Conservation (phyloP, 2,797 vertebrate genomes). For the Hyperoplus immaculatus region DNA sequence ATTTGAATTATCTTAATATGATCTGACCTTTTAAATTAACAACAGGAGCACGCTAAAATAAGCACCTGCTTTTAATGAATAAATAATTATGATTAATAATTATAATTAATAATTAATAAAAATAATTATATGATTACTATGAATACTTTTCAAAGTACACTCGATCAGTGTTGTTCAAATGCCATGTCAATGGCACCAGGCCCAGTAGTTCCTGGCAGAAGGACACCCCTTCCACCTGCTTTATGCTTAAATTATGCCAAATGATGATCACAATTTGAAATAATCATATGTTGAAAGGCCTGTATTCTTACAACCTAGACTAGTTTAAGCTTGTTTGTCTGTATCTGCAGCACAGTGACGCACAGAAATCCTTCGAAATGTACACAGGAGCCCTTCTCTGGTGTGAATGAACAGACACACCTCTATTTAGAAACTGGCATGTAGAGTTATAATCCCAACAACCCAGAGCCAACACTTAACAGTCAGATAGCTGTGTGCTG, state of each 20-base stretch:
- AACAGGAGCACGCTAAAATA: no score
- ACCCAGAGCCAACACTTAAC: not conserved
- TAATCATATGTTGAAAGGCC: not conserved
- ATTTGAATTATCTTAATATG: no score
- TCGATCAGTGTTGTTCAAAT: not conserved
- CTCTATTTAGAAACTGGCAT: constrained; percentile 52
- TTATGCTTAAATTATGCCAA: not conserved
- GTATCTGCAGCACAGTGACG: constrained; percentile 38
- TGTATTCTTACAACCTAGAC: not conserved
- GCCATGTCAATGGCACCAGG: not conserved
- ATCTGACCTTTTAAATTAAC: no score
- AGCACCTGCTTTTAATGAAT: not conserved
- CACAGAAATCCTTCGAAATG: constrained; percentile 31
- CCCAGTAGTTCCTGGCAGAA: constrained; percentile 9
- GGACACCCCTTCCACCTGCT: not conserved
- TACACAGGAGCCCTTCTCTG: constrained; percentile 59
- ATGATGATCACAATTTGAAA: constrained; percentile 3
- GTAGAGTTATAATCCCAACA: not conserved
- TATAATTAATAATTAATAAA: no score
- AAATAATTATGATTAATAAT: not conserved
- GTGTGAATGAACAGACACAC: constrained; percentile 56
- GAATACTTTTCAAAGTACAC: not conserved
- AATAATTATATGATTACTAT: no score
- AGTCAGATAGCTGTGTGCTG: not conserved
- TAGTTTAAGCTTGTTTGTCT: constrained; percentile 33